Conservation (phyloP, 2,888 invertebrate genomes). For the Synanthedon formicaeformis region DNA sequence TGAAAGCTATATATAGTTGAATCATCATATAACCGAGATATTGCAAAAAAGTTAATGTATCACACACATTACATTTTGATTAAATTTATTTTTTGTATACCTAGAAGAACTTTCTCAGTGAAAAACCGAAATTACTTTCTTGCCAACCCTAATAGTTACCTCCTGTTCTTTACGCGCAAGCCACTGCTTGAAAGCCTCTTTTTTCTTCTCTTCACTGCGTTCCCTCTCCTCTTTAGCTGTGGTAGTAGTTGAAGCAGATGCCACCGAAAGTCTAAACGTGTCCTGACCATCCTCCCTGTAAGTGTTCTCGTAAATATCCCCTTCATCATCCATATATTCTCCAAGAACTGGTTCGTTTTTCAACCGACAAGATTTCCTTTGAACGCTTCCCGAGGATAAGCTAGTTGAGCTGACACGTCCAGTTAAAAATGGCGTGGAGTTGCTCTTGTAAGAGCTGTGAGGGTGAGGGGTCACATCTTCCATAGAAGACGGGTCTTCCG, state of each 20-base stretch:
- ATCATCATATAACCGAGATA: too few relatives aligned
- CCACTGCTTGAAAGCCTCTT: conserved; percentile 56
- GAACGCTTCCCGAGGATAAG: conserved; percentile 40
- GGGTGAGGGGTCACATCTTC: conserved; percentile 58
- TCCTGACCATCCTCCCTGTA: conserved; percentile 53
- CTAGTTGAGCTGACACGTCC: conserved; percentile 37
- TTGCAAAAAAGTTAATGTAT: too few relatives aligned
- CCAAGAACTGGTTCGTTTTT: conserved; percentile 12
- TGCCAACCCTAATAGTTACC: conserved; percentile 17
- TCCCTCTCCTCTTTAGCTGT: conserved; percentile 61
- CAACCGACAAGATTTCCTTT: conserved; percentile 50
- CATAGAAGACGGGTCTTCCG: conserved; percentile 36
- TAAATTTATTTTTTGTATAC: too few relatives aligned
- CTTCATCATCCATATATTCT: conserved; percentile 18
- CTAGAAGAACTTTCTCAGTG: too few relatives aligned
- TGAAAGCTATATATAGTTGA: too few relatives aligned
- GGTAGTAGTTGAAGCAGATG: conserved; percentile 51
- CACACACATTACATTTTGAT: too few relatives aligned
- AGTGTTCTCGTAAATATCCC: conserved; percentile 40
- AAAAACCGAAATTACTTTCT: too few relatives aligned
- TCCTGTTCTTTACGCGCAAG: conserved; percentile 54
- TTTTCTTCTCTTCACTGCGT: conserved; percentile 44
- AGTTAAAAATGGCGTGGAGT: conserved; percentile 53
- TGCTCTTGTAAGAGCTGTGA: conserved; percentile 51
- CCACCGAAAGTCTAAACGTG: conserved; percentile 56